phyloP scores from a whole-genome alignment of 2,888 invertebrate genomes.

The Cerastis rubricosa region DNA sequence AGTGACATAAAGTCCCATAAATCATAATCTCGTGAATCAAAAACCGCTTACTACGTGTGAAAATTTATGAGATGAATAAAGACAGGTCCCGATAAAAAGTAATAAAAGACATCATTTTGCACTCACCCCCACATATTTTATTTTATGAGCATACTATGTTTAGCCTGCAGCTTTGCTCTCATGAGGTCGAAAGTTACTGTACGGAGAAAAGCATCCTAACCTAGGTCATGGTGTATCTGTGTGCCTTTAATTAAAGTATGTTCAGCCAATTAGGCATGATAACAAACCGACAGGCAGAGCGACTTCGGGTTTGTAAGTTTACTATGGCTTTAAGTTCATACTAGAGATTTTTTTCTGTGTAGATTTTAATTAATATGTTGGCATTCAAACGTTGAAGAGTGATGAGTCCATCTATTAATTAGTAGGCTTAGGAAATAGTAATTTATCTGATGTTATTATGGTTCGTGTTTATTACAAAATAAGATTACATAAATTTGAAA shows the following conservation, averaged over 20 bases:
- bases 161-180: not conserved
- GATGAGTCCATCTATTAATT: not conserved
- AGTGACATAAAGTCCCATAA: conserved; percentile 8
- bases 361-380: not conserved
- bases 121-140: conserved; percentile 3
- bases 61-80: conserved; percentile 10
- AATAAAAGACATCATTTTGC: conserved; percentile 31
- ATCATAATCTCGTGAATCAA: conserved; percentile 32
- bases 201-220: not conserved
- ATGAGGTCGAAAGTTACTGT: not conserved
- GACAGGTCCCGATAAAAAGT: conserved; percentile 11
- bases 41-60: conserved; percentile 8
- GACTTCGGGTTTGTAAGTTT: not conserved
- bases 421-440: not conserved
- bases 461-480: not conserved
- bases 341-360: not conserved
- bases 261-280: not conserved
- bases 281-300: not conserved
- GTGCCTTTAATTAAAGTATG: not conserved
- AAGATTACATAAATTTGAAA: no score
- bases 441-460: not conserved
- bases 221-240: not conserved
- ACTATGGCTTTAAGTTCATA: not conserved
- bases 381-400: not conserved
- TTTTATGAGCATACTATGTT: not conserved